phyloP scores from a whole-genome alignment of 1,140 invertebrate species.

The Pomacea maculata region DNA sequence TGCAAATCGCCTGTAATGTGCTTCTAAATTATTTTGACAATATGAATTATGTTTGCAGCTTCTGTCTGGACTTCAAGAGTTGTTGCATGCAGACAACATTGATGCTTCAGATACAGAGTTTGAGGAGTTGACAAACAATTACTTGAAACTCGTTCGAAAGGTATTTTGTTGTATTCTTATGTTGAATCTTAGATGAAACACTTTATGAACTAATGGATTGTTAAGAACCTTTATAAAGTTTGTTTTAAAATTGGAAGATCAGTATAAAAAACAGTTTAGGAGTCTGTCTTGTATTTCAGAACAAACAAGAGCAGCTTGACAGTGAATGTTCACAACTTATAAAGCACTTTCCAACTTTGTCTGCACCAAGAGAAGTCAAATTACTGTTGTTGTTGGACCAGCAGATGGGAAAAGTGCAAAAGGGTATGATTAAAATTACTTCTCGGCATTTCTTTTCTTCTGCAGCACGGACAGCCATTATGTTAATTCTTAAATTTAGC shows the following conservation, averaged over 20 bases:
- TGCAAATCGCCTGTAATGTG: no score
- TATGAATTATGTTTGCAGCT: not conserved
- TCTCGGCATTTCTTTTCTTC: no score
- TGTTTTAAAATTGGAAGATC: no score
- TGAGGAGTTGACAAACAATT: slow-evolving; percentile 19
- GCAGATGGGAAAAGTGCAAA: slow-evolving; percentile 25
- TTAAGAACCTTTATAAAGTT: no score
- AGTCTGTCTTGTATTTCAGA: slow-evolving; percentile 19
- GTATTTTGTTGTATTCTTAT: not conserved
- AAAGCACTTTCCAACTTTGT: slow-evolving; percentile 26
- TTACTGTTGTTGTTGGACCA: slow-evolving; percentile 29
- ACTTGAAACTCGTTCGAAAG: slow-evolving; percentile 20
- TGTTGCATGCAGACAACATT: not conserved
- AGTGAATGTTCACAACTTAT: slow-evolving; percentile 23
- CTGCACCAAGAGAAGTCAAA: slow-evolving; percentile 32
- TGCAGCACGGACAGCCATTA: no score
- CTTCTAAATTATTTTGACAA: no score
- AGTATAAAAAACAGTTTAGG: not conserved
- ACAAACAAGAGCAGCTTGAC: slow-evolving; percentile 16
- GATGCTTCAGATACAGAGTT: not conserved
- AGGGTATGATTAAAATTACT: no score
- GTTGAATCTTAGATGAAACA: no score
- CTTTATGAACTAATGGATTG: no score
- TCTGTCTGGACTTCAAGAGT: not conserved
- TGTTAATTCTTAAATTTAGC: no score